Base-by-base conservation (phyloP, 2,797 vertebrate species). In the Tarsius wallacei region DNA sequence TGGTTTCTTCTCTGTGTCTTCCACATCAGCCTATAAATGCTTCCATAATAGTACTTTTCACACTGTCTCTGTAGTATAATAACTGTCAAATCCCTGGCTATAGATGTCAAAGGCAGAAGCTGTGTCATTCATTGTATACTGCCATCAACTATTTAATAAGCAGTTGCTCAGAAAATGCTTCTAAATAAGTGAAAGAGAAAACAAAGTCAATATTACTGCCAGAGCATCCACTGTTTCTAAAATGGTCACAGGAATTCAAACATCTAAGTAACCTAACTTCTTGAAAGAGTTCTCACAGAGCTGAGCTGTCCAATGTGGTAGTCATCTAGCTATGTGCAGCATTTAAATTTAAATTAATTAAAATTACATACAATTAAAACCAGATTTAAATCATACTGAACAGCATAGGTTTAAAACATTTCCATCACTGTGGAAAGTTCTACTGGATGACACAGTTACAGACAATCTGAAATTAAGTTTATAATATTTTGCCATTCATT, bases 111-210 rank as follows among this genome's bases (percentile, higher is more conserved):
- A 55, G 63, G 93, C 28, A 97, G 94, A 88, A 84, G 28, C 64
- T 49, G 19, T 78, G 31, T n/a, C 68, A 94, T 92, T 93, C 55
- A 64, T 78, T 80, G 94, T 80, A 57, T 5, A 93, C 26, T 17
- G 19, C 12, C 6, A 93, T 87, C 47, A 94, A 83, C 63, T 81
- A 92, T 1, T 90, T 71, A 92, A 97, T 6, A 95, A 95, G 51
- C 12, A 82, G 77, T 42, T 88, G 55, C 68, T 96, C 57, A 97
- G 87, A 93, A 95, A 96, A 96, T 78, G 80, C 21, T 89, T 96
- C 8, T 93, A 80, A 98, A 96, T 33, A 90, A 96, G 61, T 53
- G 24, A 90, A 82, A 88, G 42, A 42, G 92, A 94, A 87, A 70
- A 66, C 42, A 63, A 73, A 96, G 80, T 87, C 70, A 93, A 0